phyloP scores from a whole-genome alignment of 2,113 vertebrate genomes.

The Chrysemys picta region DNA sequence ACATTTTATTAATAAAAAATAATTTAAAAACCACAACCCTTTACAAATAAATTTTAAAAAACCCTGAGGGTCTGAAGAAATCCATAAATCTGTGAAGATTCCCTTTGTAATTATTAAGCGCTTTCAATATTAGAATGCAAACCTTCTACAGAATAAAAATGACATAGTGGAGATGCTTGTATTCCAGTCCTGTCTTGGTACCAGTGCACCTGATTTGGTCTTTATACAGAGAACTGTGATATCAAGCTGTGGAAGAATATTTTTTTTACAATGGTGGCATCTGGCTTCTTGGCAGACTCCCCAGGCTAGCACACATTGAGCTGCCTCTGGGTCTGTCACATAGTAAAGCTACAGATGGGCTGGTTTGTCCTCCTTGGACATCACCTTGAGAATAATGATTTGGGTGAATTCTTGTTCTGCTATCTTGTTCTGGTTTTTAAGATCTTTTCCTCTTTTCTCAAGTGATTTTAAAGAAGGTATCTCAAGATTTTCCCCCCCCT shows the following conservation, averaged over 20 bases:
- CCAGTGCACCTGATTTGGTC: not conserved
- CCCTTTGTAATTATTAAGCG: not conserved
- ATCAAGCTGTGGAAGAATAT: not conserved
- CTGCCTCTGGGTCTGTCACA: not conserved
- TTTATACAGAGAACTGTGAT: not conserved
- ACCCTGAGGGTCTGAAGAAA: not conserved
- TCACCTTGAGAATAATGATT: not conserved
- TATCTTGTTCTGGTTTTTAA: not conserved
- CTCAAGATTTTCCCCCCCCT: not conserved
- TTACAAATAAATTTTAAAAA: not conserved
- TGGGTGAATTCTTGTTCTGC: not conserved
- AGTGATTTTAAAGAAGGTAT: not conserved
- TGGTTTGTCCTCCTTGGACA: not conserved
- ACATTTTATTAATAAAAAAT: not conserved
- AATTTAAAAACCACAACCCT: not conserved
- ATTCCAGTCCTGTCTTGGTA: not conserved
- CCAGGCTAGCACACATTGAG: not conserved
- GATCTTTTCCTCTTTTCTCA: not conserved
- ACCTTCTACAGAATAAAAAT: not conserved
- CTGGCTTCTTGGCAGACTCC: rapidly evolving
- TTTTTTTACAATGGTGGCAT: not conserved
- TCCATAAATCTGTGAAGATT: not conserved
- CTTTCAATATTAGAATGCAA: not conserved
- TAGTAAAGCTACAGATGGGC: not conserved
- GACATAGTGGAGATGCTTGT: rapidly evolving